A percentile compares a stretch with the other conserved stretches of the same genome.
Evolutionary conservation across 2,113 vertebrate species (phyloP).

Genomic region (Lycocorax pyrrhopterus): DNA sequence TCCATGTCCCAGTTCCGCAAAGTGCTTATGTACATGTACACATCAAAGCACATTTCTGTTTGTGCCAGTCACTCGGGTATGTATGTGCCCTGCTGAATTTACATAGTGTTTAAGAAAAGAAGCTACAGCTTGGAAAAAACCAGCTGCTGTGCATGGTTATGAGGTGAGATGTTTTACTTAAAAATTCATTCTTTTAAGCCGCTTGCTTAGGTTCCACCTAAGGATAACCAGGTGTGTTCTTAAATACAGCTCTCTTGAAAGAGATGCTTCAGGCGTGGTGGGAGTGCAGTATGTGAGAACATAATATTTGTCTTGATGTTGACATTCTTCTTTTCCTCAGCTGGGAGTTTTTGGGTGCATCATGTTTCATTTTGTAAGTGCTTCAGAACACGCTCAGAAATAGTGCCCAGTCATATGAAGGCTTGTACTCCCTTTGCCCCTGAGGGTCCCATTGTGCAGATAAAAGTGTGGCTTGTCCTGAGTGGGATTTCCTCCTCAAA

Average conservation of each 20-base stretch:
- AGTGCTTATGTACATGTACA: background rate
- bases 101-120: background rate
- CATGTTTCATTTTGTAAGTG: background rate
- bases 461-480: background rate
- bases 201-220: background rate
- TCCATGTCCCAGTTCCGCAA: constrained; percentile 8
- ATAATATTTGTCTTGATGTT: background rate
- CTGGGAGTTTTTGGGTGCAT: background rate
- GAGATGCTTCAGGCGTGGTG: background rate
- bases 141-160: background rate
- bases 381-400: background rate
- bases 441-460: background rate
- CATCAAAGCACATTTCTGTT: constrained; percentile 5
- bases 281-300: background rate
- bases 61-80: background rate
- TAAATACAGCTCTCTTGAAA: background rate
- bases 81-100: background rate
- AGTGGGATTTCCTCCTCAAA: background rate
- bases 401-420: background rate
- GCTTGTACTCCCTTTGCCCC: background rate
- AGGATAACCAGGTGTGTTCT: background rate
- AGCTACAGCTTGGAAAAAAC: background rate
- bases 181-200: background rate
- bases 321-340: background rate
- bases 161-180: background rate